phyloP scores from a whole-genome alignment of 2,888 invertebrate species.

The Chalcis sispes region DNA sequence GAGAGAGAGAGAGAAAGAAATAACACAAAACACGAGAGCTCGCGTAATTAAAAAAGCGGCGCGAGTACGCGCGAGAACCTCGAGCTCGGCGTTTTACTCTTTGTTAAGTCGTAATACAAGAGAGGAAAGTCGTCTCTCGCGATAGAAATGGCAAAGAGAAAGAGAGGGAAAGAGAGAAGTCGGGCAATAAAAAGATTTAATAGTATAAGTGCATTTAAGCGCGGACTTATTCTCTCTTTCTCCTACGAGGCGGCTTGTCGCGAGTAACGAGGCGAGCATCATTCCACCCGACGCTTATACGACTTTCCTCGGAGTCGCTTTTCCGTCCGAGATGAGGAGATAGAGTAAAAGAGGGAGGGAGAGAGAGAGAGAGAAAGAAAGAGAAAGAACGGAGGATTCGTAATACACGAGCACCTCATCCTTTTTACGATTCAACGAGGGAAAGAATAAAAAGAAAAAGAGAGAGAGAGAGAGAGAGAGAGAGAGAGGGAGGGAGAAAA shows the following conservation, averaged over 20 bases:
- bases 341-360: neutral
- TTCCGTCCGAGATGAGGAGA: neutral
- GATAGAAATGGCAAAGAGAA: too few species aligned
- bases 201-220: slow-evolving; percentile 60
- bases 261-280: slow-evolving; percentile 61
- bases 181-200: slow-evolving; percentile 45
- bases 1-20: too few species aligned
- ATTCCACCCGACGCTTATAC: slow-evolving; percentile 51
- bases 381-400: slow-evolving; percentile 35
- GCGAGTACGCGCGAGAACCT: neutral
- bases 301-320: neutral
- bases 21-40: too few species aligned
- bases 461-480: slow-evolving; percentile 25
- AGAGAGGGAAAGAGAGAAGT: neutral
- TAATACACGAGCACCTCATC: slow-evolving; percentile 44
- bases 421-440: slow-evolving; percentile 54
- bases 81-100: slow-evolving; percentile 3
- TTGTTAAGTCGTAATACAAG: slow-evolving; percentile 33
- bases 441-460: slow-evolving; percentile 31
- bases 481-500: neutral
- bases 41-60: neutral
- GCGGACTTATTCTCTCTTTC: slow-evolving; percentile 13
- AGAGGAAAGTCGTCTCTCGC: neutral
- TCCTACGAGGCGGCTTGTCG: slow-evolving; percentile 54
- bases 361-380: neutral